Evolutionary conservation across 2,888 invertebrate species (phyloP), one percentile per base, ranked within the genome.

Genomic region (Toxonevra muliebris): DNA sequence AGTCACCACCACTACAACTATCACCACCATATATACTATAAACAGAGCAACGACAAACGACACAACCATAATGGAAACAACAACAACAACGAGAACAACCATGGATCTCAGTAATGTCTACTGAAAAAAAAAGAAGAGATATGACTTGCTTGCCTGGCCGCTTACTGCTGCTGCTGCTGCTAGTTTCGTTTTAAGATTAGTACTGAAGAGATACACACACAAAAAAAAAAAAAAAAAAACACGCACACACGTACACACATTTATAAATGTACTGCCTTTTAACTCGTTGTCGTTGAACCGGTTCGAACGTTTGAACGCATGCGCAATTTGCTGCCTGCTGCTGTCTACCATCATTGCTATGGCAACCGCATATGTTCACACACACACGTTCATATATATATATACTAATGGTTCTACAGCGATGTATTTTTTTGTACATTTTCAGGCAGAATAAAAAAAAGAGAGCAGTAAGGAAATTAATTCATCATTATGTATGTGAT

Each of bases 1-100:
- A 83, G 78, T 83, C 80, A 83, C 84, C 80, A 83, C 81, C 79
- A 80, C 75, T 74, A 30, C 61, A 57, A 75, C 70, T 55, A 69
- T 60, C n/a, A 66, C 62, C 72, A 75, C 53, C 30, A 30, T 30
- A 30, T 30, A 30, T 30, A 68, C 65, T 13, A 48, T 48, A 48
- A 48, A 48, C 50, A 48, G 13, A 59, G 41, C 59, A 45, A 57
- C 19, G 45, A 7, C 65, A 59, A 50, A 53, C 64, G 40, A 30
- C 52, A 59, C n/a, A 69, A 58, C 59, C 67, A 53, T 45, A 52
- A 53, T 30, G 63, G 40, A n/a, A 15, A 11, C 63, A 59, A 20
- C 17, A 40, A 50, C 61, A 52, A 57, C 58, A 53, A 52, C 54
- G 57, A 19, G 67, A 70, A 71, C 69, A 71, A 52, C 62, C 69